Conservation (phyloP, 2,113 vertebrate species). For the Nestor notabilis region DNA sequence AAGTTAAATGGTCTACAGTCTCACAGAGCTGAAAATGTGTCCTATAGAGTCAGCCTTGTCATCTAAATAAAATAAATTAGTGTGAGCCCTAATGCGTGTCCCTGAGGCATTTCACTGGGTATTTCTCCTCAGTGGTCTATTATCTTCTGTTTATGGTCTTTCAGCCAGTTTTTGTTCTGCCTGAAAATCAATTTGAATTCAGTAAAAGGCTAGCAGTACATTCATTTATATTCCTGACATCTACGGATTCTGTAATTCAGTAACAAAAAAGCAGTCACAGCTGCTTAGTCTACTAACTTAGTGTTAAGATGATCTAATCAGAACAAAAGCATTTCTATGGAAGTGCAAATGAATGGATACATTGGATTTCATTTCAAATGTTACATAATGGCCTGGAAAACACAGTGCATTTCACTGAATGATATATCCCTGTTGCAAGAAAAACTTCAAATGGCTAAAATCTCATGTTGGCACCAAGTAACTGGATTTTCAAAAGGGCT, state of each 20-base stretch:
- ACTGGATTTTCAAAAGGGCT: not conserved
- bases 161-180: not conserved
- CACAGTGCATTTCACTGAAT: not conserved
- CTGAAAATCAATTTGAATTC: constrained; percentile 11
- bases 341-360: not conserved
- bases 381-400: not conserved
- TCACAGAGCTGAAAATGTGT: not conserved
- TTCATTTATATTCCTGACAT: not conserved
- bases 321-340: not conserved
- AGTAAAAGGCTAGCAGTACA: not conserved
- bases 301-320: not conserved
- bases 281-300: not conserved
- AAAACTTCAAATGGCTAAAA: not conserved
- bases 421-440: not conserved
- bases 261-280: not conserved
- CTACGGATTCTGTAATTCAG: not conserved
- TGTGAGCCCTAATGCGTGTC: not conserved
- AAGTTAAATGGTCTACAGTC: not conserved
- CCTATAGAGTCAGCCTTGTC: not conserved
- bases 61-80: constrained; percentile 1
- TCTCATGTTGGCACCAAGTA: not conserved
- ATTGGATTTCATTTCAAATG: not conserved
- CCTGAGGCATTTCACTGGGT: not conserved
- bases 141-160: not conserved
- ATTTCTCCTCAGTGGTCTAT: not conserved